phyloP scores from a whole-genome alignment of 2,888 invertebrate species.

The Hipparchia sbordonii region DNA sequence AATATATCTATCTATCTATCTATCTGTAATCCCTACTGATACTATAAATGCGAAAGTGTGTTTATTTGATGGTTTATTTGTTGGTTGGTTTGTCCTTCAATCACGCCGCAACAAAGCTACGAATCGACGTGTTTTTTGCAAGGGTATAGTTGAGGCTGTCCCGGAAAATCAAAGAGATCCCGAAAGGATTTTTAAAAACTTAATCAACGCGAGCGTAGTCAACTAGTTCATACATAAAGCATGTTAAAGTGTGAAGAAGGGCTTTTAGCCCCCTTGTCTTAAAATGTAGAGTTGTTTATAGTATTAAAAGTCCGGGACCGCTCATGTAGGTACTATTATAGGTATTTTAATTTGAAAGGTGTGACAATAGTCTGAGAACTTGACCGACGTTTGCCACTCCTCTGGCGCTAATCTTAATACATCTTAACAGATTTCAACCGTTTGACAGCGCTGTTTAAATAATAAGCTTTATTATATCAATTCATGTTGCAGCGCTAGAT shows the following conservation, averaged over 20 bases:
- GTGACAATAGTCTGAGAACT: conserved; percentile 36
- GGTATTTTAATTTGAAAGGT: conserved; percentile 26
- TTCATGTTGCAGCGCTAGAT: conserved; percentile 24
- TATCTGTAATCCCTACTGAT: too few relatives aligned
- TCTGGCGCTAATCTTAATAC: conserved; percentile 35
- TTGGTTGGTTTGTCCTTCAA: too few relatives aligned
- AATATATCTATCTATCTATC: too few relatives aligned
- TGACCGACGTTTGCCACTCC: conserved; percentile 40
- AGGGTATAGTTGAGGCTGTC: too few relatives aligned
- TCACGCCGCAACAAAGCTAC: too few relatives aligned
- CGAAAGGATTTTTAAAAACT: too few relatives aligned
- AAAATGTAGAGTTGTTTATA: conserved; percentile 17
- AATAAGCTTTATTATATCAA: conserved; percentile 27
- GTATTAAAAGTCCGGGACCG: conserved; percentile 18
- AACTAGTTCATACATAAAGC: too few relatives aligned
- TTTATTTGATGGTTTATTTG: too few relatives aligned
- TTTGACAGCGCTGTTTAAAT: conserved; percentile 33
- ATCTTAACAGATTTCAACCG: conserved; percentile 32
- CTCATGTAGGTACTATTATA: neutral
- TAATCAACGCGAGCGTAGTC: too few relatives aligned
- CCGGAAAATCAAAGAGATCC: too few relatives aligned
- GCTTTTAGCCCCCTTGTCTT: conserved; percentile 9
- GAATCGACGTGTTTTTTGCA: too few relatives aligned
- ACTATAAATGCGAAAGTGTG: too few relatives aligned
- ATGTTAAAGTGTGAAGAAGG: neutral